Percentiles rank a stretch among this genome's conserved stretches.
phyloP scores from a whole-genome alignment of 2,888 invertebrate genomes.

The Hemithea aestivaria region DNA sequence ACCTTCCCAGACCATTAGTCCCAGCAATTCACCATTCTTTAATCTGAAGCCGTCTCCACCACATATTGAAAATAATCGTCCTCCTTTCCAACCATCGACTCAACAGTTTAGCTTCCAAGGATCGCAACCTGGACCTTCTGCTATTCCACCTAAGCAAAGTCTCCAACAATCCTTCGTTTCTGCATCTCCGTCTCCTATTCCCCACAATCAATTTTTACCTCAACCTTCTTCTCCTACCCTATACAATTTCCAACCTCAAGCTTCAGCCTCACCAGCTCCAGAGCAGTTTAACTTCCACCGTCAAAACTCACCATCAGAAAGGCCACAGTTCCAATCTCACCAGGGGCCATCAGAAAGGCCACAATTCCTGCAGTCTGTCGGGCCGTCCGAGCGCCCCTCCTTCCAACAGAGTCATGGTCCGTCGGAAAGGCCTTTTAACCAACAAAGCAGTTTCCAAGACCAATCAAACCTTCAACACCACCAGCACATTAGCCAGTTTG shows the following conservation, averaged over 20 bases:
- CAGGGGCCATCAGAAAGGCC: slow-evolving; percentile 51
- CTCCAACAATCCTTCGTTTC: slow-evolving; percentile 48
- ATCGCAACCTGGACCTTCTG: slow-evolving; percentile 55
- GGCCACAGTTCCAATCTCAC: slow-evolving; percentile 42
- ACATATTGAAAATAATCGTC: slow-evolving; percentile 60
- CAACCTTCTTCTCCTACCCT: slow-evolving; percentile 62
- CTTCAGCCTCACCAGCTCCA: slow-evolving; percentile 46
- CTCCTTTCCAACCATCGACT: slow-evolving; percentile 60
- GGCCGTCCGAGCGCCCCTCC: slow-evolving; percentile 35
- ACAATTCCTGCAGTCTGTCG: slow-evolving; percentile 36
- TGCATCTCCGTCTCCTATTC: slow-evolving; percentile 50
- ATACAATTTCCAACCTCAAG: slow-evolving; percentile 64
- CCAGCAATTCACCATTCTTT: slow-evolving; percentile 63
- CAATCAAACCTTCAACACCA: slow-evolving; percentile 55
- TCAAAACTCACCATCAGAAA: slow-evolving; percentile 48
- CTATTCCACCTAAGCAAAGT: slow-evolving; percentile 41
- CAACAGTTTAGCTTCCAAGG: slow-evolving; percentile 71
- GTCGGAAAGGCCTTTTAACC: slow-evolving; percentile 45
- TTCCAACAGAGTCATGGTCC: slow-evolving; percentile 37
- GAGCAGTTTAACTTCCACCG: slow-evolving; percentile 43
- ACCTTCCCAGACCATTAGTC: slow-evolving; percentile 51
- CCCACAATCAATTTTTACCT: slow-evolving; percentile 62
- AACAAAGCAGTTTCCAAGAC: slow-evolving; percentile 47
- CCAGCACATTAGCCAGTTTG: slow-evolving; percentile 68
- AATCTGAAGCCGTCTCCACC: slow-evolving; percentile 71